phyloP scores from a whole-genome alignment of 2,113 vertebrate genomes.

The Urocitellus parryii region DNA sequence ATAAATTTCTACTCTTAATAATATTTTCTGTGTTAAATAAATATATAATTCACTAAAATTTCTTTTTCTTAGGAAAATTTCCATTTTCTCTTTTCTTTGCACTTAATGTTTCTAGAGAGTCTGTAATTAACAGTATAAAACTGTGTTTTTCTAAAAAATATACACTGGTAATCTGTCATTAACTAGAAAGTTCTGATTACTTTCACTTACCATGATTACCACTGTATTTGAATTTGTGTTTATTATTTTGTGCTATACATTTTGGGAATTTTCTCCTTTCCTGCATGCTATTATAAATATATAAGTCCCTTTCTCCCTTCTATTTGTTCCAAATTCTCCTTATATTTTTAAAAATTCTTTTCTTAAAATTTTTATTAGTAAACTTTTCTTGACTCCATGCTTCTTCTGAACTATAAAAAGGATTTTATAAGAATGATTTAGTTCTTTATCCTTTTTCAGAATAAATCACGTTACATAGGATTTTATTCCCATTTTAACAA shows the following conservation, averaged over 20 bases:
- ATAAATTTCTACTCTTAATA: background rate
- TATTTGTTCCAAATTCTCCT: conserved; percentile 15
- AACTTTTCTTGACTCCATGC: background rate
- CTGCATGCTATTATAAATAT: background rate
- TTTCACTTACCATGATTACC: background rate
- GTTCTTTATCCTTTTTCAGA: background rate
- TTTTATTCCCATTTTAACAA: background rate
- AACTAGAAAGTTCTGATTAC: background rate
- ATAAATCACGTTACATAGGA: background rate
- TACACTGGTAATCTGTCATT: background rate
- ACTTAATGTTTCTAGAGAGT: background rate
- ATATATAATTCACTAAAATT: background rate
- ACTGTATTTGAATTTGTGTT: background rate
- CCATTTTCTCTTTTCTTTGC: background rate
- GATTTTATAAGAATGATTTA: background rate
- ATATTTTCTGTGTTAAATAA: background rate
- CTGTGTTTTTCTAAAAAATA: background rate
- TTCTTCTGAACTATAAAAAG: background rate
- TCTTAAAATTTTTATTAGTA: conserved; percentile 20
- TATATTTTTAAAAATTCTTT: background rate
- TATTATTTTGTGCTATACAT: background rate
- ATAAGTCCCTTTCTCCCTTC: background rate
- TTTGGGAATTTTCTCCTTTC: background rate
- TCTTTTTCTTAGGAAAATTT: background rate
- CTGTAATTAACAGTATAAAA: background rate